phyloP scores from a whole-genome alignment of 2,888 invertebrate species.

The Salticus scenicus region DNA sequence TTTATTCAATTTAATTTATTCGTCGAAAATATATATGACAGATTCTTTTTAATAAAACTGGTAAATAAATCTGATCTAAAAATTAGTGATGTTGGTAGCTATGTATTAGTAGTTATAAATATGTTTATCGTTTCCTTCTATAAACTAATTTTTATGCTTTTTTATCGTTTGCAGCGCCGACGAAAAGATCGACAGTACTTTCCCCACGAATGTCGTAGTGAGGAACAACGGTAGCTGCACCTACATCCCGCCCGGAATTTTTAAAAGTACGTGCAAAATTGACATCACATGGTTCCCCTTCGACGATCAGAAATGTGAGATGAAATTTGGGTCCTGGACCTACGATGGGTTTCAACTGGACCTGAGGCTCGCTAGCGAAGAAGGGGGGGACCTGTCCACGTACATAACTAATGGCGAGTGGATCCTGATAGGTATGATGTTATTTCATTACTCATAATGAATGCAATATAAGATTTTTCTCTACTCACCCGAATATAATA shows the following conservation, averaged over 20 bases:
- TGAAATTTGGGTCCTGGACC: constrained; percentile 99
- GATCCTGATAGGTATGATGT: constrained; percentile 96
- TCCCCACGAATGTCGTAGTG: constrained; percentile 98
- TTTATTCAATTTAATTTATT: no score
- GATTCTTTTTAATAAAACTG: no score
- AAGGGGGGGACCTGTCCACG: constrained; percentile 96
- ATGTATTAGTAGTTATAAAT: no score
- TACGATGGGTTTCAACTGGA: constrained; percentile 97
- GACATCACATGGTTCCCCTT: constrained; percentile 99
- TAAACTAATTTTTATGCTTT: no score
- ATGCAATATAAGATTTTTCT: no score
- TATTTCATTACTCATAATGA: no score
- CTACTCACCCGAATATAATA: no score
- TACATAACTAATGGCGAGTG: constrained; percentile 99
- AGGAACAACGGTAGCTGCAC: constrained; percentile 94
- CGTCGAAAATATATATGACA: no score
- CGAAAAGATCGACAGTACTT: constrained; percentile 99
- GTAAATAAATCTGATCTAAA: no score
- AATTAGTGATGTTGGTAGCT: no score
- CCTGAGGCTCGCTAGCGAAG: constrained; percentile 93
- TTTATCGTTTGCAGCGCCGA: constrained; percentile 84
- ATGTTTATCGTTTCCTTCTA: no score
- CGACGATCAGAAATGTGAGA: constrained; percentile 98
- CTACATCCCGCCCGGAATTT: constrained; percentile 97
- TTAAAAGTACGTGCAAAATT: constrained; percentile 98